Evolutionary conservation across 2,888 invertebrate species (phyloP).

Genomic region (Phortica magna): DNA sequence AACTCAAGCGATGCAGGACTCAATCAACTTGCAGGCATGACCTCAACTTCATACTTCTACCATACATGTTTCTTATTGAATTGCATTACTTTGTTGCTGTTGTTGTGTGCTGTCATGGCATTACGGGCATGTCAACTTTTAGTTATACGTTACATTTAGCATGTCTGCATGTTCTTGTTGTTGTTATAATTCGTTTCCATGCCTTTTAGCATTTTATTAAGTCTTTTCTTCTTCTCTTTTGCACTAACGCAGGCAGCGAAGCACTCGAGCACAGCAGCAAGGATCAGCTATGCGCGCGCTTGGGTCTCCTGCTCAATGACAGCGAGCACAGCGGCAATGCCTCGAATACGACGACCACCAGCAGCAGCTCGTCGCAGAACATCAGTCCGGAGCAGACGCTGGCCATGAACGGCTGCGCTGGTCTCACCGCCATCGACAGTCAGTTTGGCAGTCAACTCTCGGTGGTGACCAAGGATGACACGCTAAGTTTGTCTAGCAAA

Average conservation of each 20-base stretch:
- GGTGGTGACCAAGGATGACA: constrained; percentile 73
- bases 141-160: constrained; percentile 38
- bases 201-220: not conserved
- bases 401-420: constrained; percentile 55
- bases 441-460: constrained; percentile 73
- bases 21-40: constrained; percentile 89
- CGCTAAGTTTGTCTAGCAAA: constrained; percentile 70
- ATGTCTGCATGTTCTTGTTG: constrained; percentile 24
- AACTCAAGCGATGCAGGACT: constrained; percentile 86
- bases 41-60: constrained; percentile 35
- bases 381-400: constrained; percentile 75
- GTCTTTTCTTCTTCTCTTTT: not conserved
- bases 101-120: constrained; percentile 21
- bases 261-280: constrained; percentile 63
- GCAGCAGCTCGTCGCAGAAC: constrained; percentile 70
- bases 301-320: constrained; percentile 70
- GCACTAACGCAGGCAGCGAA: constrained; percentile 63
- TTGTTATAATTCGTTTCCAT: not conserved
- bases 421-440: constrained; percentile 50
- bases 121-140: constrained; percentile 8
- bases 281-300: constrained; percentile 74
- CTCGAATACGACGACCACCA: constrained; percentile 52
- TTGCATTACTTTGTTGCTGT: constrained; percentile 36
- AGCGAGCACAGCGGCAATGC: constrained; percentile 69
- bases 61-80: not conserved